Evolutionary conservation across 2,797 vertebrate species (phyloP).

Genomic region (Rhinatrema bivittatum): DNA sequence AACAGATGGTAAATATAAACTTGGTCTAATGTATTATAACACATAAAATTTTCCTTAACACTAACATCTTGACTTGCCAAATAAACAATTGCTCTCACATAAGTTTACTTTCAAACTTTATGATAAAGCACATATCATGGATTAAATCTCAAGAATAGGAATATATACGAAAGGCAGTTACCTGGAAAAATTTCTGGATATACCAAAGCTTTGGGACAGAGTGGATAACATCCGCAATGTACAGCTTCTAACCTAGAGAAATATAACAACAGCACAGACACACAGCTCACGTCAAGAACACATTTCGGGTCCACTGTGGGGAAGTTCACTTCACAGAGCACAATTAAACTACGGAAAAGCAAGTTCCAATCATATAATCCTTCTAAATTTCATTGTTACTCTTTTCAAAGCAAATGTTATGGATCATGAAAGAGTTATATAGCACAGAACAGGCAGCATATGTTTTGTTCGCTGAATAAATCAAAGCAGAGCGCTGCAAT

Average conservation of each 20-base stretch:
- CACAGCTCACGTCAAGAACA: constrained; percentile 16
- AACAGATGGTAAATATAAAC: constrained; percentile 79
- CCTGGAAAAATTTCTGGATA: constrained; percentile 96
- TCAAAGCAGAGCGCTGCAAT: constrained; percentile 64
- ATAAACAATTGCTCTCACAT: constrained; percentile 69
- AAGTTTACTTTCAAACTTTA: constrained; percentile 57
- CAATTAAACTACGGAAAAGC: constrained; percentile 18
- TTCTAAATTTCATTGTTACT: constrained; percentile 54
- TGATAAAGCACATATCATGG: constrained; percentile 31
- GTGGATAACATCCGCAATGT: constrained; percentile 86
- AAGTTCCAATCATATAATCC: constrained; percentile 27
- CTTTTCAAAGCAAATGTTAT: constrained; percentile 61
- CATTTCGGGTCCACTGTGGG: constrained; percentile 17
- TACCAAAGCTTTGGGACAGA: constrained; percentile 86
- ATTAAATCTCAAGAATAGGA: constrained; percentile 16
- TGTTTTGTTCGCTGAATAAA: constrained; percentile 71
- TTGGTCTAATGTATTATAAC: constrained; percentile 74
- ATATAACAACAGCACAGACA: constrained; percentile 17
- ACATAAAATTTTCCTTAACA: constrained; percentile 69
- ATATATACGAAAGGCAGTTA: constrained; percentile 37
- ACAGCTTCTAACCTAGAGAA: constrained; percentile 84
- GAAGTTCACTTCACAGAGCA: constrained; percentile 24
- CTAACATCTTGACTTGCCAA: constrained; percentile 71
- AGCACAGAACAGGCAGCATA: constrained; percentile 70
- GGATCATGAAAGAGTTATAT: constrained; percentile 65